Evolutionary conservation across 2,797 vertebrate genomes (phyloP), one percentile per base, ranked within the genome.

Genomic region (Rhincodon typus): DNA sequence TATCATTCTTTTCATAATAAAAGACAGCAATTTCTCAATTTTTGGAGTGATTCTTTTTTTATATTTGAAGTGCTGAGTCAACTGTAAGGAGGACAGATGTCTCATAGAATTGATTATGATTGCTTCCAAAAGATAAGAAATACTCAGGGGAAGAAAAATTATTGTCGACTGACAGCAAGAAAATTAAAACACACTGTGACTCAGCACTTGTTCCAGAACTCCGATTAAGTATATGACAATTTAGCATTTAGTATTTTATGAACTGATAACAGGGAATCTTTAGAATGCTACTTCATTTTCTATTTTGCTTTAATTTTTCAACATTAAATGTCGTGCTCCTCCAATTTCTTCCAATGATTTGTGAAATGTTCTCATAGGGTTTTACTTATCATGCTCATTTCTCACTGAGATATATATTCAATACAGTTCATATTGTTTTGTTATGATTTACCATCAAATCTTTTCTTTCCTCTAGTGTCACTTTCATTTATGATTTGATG

Each of bases 401-500:
- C 46, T 57, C 50, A 57, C 25, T 88, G 46, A 3, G n/a, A 67
- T 67, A 6, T 17, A 3, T 91, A 38, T 91, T 91, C 34, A 91
- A 23, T 66, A 67, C 3, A 62, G 30, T 62, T 7, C 7, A 23
- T n/a, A 67, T 23, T 6, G 10, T 66, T 67, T 42, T 93, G 34
- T 67, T n/a, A 93, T 25, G 34, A 23, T 23, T 21, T 67, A 21
- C 34, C 62, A 42, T 12, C 21, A 19, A 3, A 27, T 5, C 88
- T 23, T 93, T 67, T 93, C 27, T 90, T 62, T 38, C n/a, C 34
- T 27, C 1, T 15, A 67, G 62, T 2, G 66, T 93, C 19, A 21
- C n/a, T 93, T 67, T 93, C 90, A 23, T 67, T 93, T 90, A 38
- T 93, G 57, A 67, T 66, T 91, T 91, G 34, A n/a, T 66, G 57